Base-by-base conservation (phyloP, 2,888 invertebrate species). In the Gryllus longicercus region DNA sequence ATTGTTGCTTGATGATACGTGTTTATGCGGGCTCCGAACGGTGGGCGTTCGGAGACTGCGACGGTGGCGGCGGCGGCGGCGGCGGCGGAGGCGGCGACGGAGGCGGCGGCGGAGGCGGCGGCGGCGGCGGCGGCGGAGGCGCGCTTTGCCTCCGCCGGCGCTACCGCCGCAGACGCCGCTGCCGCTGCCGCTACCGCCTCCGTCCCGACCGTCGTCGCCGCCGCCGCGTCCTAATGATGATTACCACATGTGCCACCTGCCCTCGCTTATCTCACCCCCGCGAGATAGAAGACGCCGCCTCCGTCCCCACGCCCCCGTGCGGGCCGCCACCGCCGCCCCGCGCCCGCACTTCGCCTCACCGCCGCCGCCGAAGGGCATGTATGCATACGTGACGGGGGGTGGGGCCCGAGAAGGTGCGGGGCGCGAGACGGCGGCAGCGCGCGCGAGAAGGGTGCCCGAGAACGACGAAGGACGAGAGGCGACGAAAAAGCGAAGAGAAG, bases 401-500 rank as follows among this genome's bases (percentile, higher is more conserved):
- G 25, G 25, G 25, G 2, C 25, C 25, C 25, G 25, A 38, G 25
- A 38, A 38, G 25, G 25, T 38, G 25, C 25, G 25, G 21, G 25
- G 25, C 25, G 25, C 25, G 25, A 38, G 25, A 38, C 25, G 25
- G 25, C 25, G 25, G 25, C 25, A 38, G 25, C 25, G 2, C 25
- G 25, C 25, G 2, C 25, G 25, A 38, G 25, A 38, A 38, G 25
- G 25, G 25, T 38, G 25, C 25, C 25, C 25, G 25, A 38, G 25
- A 38, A 50, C 38, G 11, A 23, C n/a, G 49, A 77, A 49, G 23
- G 12, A 77, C 50, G 78, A 18, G 51, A 78, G 78, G 78, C 51
- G 50, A 23, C 50, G 51, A 50, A 63, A 14, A 63, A 80, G 38
- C 18, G 80, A 78, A 4, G n/a, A 78, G 50, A 78, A 78, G 74